Conservation (phyloP, 2,113 vertebrate genomes). For the rabbit (Oryctolagus cuniculus) region mOryCun1.1 NC_091438.1:63054501-63055000, state of each 20-base stretch:
- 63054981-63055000: constrained; percentile 23
- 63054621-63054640: background rate
- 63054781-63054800: constrained; percentile 62
- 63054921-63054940: constrained; percentile 76
- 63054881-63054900: constrained; percentile 57
- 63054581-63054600: background rate
- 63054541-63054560: background rate
- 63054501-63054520: background rate
- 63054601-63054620: background rate
- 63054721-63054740: background rate
- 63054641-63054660: background rate
- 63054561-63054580: constrained; percentile 25
- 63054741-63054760: constrained; percentile 59
- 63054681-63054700: constrained; percentile 51
- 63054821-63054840: background rate
- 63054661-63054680: background rate
- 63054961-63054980: constrained; percentile 57
- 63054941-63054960: constrained; percentile 77
- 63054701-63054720: constrained; percentile 40
- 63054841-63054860: constrained; percentile 37
- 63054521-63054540: background rate
- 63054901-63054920: constrained; percentile 78
- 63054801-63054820: background rate
- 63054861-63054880: constrained; percentile 62
- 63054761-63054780: background rate